Conservation (phyloP, 2,113 vertebrate genomes). For the Pteropus alecto region DNA sequence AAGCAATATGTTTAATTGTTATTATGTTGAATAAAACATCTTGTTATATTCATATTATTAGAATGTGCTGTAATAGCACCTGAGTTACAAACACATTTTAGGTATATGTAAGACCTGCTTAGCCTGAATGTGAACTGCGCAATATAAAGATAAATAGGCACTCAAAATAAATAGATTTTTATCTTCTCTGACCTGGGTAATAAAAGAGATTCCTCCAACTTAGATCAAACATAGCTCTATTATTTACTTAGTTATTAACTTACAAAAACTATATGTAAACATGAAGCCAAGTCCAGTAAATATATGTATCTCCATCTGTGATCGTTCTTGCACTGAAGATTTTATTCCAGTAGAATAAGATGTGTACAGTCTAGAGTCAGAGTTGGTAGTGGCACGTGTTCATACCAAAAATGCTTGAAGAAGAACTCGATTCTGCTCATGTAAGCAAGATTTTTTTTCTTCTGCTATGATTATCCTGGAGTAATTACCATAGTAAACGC, state of each 20-base stretch:
- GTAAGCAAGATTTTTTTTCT: background rate
- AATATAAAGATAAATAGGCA: background rate
- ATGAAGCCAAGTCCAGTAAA: background rate
- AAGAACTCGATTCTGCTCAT: conserved; percentile 29
- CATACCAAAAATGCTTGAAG: background rate
- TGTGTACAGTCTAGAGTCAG: background rate
- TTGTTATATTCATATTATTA: background rate
- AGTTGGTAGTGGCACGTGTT: background rate
- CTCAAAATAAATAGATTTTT: background rate
- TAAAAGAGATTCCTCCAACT: background rate
- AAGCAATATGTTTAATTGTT: background rate
- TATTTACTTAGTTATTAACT: background rate
- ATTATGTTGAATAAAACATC: background rate
- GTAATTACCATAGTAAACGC: conserved; percentile 36
- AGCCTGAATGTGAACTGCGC: background rate
- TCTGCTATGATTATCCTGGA: conserved; percentile 42
- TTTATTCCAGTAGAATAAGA: background rate
- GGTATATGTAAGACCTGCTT: background rate
- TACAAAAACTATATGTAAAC: background rate
- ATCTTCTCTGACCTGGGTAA: background rate
- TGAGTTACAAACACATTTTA: background rate
- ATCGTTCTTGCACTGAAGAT: background rate
- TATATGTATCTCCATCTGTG: background rate
- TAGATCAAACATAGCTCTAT: background rate
- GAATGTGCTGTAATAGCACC: background rate